These are phyloP conservation scores for Glaucopsyche alexis DNA, from an alignment of 2,888 invertebrate genomes.

Conservation along the genomic window DNA sequence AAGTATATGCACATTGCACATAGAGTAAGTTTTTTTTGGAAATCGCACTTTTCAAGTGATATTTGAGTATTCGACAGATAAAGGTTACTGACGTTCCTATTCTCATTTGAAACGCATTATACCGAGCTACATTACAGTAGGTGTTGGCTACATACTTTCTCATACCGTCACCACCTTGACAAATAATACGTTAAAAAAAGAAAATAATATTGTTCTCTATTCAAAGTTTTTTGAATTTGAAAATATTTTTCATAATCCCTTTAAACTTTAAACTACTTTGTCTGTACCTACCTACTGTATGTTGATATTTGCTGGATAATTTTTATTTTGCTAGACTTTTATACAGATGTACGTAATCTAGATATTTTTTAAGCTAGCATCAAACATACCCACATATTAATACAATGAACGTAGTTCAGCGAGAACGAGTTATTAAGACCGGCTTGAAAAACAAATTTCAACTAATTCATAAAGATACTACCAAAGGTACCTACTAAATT, in stretches of 20 bases:
- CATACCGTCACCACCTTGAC: background rate
- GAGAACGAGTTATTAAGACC: constrained; percentile 48
- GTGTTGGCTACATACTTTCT: background rate
- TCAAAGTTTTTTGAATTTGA: background rate
- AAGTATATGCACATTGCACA: no score
- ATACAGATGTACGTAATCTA: background rate
- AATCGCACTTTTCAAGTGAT: no score
- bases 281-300: no score
- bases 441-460: constrained; percentile 51
- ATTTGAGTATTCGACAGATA: no score
- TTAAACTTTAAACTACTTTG: background rate
- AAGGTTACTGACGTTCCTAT: no score
- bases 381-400: background rate
- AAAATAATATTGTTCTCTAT: background rate
- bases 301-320: no score
- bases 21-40: no score
- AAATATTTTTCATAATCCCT: background rate
- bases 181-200: background rate
- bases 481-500: constrained; percentile 48
- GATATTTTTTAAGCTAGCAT: background rate
- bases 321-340: no score
- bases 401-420: constrained; percentile 66
- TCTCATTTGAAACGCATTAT: no score
- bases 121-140: no score
- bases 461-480: constrained; percentile 57